Conservation (phyloP, 2,113 vertebrate species). For the Oxygymnocypris stewartii region DNA sequence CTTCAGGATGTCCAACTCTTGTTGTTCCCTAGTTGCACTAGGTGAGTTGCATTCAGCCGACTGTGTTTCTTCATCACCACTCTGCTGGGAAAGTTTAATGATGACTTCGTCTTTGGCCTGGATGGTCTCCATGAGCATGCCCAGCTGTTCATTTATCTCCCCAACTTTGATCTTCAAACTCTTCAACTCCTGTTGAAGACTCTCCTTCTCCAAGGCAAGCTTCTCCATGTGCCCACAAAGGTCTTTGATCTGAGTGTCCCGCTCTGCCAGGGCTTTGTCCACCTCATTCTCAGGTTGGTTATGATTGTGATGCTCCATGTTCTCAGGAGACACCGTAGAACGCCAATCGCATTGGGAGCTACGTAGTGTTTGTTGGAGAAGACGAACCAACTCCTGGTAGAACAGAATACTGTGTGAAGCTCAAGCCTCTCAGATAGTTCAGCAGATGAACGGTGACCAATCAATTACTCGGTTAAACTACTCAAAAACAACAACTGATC, state of each 20-base stretch:
- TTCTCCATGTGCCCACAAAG: conserved; percentile 87
- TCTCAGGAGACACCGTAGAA: neutral
- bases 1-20: conserved; percentile 86
- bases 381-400: conserved; percentile 89
- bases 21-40: conserved; percentile 71
- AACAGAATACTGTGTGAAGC: neutral
- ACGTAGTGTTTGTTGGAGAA: conserved; percentile 93
- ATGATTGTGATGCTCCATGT: neutral
- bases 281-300: conserved; percentile 61
- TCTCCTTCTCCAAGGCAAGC: conserved; percentile 84
- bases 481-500: neutral
- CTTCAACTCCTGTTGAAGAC: conserved; percentile 84
- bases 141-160: conserved; percentile 87
- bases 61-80: conserved; percentile 69
- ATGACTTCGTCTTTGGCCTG: conserved; percentile 97
- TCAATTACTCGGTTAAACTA: neutral
- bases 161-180: conserved; percentile 85
- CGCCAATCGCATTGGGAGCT: conserved; percentile 86
- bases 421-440: neutral
- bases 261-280: conserved; percentile 77
- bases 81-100: conserved; percentile 86
- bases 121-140: conserved; percentile 96
- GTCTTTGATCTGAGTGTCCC: conserved; percentile 84
- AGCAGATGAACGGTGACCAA: neutral
- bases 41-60: conserved; percentile 51